Evolutionary conservation across 2,888 invertebrate species (phyloP).

Genomic region (Gari tellinella): DNA sequence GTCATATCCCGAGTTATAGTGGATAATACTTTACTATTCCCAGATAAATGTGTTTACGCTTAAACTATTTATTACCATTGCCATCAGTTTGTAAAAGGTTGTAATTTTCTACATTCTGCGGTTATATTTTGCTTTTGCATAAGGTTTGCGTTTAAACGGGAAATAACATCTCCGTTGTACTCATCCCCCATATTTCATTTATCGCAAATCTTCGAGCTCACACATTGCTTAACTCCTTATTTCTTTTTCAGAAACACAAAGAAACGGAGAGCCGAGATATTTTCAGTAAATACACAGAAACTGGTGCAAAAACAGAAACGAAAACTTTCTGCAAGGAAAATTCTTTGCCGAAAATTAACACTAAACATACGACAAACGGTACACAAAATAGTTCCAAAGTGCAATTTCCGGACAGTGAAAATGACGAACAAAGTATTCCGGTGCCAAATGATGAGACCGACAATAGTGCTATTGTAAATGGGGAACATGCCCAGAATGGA

Average conservation of each 20-base stretch:
- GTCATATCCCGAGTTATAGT: too few relatives aligned
- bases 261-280: conserved; percentile 41
- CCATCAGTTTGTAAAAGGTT: too few relatives aligned
- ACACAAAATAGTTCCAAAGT: conserved; percentile 11
- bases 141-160: too few relatives aligned
- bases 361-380: not conserved
- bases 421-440: not conserved
- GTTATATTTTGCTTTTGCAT: too few relatives aligned
- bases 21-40: too few relatives aligned
- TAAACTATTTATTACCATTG: too few relatives aligned
- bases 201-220: too few relatives aligned
- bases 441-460: not conserved
- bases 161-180: too few relatives aligned
- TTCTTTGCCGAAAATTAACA: conserved; percentile 34
- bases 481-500: not conserved
- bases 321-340: conserved; percentile 22
- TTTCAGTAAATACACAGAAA: conserved; percentile 73
- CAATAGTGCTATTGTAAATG: conserved; percentile 7
- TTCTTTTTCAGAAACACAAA: conserved; percentile 28
- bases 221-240: not conserved
- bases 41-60: too few relatives aligned
- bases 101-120: too few relatives aligned
- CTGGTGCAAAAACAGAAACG: conserved; percentile 63
- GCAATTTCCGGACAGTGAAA: conserved; percentile 41
- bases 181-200: too few relatives aligned